These are phyloP conservation scores for Intoshia linei DNA, from an alignment of 1,140 invertebrate species.

Conservation along the genomic window DNA sequence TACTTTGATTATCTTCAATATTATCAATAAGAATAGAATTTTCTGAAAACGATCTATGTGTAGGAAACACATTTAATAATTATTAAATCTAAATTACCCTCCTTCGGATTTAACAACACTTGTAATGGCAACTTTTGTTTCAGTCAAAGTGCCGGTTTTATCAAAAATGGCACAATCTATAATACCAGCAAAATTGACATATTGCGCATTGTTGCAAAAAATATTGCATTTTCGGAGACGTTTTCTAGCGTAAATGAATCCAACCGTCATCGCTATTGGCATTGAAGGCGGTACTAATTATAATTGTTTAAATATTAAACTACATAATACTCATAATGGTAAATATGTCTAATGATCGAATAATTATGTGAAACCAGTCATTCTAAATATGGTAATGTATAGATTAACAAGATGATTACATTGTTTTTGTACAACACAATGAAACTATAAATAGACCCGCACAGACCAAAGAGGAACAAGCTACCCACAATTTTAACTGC, in stretches of 20 bases:
- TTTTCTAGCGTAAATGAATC: slow-evolving; percentile 41
- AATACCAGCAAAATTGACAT: slow-evolving; percentile 62
- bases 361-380: slow-evolving; percentile 25
- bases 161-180: slow-evolving; percentile 73
- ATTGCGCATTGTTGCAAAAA: slow-evolving; percentile 56
- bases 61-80: too few relatives aligned
- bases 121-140: too few relatives aligned
- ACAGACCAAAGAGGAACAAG: not conserved
- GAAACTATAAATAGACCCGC: not conserved
- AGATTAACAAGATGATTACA: not conserved
- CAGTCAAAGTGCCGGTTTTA: slow-evolving; percentile 42
- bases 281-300: slow-evolving; percentile 68
- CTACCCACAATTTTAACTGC: slow-evolving; percentile 41
- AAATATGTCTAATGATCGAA: slow-evolving; percentile 56
- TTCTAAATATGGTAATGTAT: slow-evolving; percentile 8
- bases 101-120: too few relatives aligned
- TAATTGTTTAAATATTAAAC: too few relatives aligned
- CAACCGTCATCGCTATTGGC: slow-evolving; percentile 76
- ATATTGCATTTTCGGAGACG: slow-evolving; percentile 35
- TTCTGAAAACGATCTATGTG: too few relatives aligned
- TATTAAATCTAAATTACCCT: too few relatives aligned
- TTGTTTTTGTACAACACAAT: not conserved
- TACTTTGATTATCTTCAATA: too few relatives aligned
- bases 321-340: too few relatives aligned
- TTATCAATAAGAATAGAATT: too few relatives aligned